Percentiles rank a stretch among this genome's conserved stretches.
Evolutionary conservation across 2,797 vertebrate species (phyloP).

Genomic region (Tamandua tetradactyla): DNA sequence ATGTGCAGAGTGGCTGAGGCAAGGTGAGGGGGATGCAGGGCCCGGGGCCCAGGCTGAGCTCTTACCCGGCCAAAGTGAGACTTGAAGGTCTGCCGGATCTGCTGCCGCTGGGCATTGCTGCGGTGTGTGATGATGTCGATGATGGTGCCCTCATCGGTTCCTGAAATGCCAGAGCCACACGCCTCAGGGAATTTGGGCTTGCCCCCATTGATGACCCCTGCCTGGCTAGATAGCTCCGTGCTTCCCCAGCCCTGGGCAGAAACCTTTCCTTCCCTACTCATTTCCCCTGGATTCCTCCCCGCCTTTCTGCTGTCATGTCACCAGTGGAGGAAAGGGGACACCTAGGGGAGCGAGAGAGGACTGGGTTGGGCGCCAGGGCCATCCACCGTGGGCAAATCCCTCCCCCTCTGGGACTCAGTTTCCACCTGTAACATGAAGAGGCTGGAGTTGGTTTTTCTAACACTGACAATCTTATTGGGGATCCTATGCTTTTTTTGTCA

Average conservation of each 20-base stretch:
- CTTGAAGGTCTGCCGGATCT: conserved; percentile 95
- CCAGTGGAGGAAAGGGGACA: neutral
- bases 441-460: neutral
- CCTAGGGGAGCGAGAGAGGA: neutral
- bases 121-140: conserved; percentile 93
- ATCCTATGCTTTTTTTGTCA: neutral
- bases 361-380: neutral
- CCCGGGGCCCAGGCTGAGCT: neutral
- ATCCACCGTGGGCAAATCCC: too few relatives aligned
- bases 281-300: neutral
- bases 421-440: neutral
- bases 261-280: neutral
- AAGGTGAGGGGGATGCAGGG: too few relatives aligned
- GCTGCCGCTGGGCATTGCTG: conserved; percentile 94
- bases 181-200: neutral
- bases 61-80: conserved; percentile 95
- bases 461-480: neutral
- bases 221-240: neutral
- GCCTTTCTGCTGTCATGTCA: neutral
- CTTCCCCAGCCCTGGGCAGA: neutral
- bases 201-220: neutral
- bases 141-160: conserved; percentile 94
- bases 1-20: neutral
- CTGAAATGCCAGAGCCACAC: conserved; percentile 81
- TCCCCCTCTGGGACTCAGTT: neutral